A percentile compares a stretch with the other conserved stretches of the same genome.
Conservation (phyloP, 2,113 vertebrate species). For the Pygoscelis adeliae region DNA sequence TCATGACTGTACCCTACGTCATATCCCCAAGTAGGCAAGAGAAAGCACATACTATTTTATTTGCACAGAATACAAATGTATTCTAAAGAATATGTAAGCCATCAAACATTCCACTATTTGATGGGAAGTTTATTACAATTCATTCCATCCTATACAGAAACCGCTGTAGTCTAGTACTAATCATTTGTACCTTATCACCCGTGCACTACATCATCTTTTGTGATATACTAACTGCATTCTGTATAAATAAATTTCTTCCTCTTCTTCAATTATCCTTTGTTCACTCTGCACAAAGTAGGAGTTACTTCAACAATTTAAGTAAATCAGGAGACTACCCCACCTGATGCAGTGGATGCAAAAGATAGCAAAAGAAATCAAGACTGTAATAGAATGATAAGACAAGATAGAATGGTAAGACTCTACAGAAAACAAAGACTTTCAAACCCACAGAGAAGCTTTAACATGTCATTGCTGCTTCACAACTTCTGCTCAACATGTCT, state of each 20-base stretch:
- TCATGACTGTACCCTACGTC: neutral
- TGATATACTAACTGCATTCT: neutral
- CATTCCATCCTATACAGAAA: neutral
- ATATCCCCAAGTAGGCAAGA: neutral
- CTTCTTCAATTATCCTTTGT: neutral
- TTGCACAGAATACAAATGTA: neutral
- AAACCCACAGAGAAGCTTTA: neutral
- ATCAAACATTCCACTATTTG: neutral
- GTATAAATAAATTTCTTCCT: neutral
- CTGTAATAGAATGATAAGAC: neutral
- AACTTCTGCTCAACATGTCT: neutral
- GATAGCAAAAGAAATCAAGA: neutral
- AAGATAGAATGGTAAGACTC: neutral
- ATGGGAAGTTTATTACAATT: neutral
- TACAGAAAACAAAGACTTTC: neutral
- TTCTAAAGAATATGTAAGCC: neutral
- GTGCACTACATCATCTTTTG: neutral
- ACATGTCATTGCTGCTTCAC: neutral
- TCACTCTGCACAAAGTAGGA: neutral
- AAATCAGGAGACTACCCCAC: neutral
- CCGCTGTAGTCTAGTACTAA: neutral
- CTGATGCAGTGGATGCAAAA: neutral
- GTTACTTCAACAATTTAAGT: neutral
- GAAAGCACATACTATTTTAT: neutral
- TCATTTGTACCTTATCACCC: neutral